Evolutionary conservation across 2,797 vertebrate genomes (phyloP).

Genomic region (Stomatorhinus walkeri): DNA sequence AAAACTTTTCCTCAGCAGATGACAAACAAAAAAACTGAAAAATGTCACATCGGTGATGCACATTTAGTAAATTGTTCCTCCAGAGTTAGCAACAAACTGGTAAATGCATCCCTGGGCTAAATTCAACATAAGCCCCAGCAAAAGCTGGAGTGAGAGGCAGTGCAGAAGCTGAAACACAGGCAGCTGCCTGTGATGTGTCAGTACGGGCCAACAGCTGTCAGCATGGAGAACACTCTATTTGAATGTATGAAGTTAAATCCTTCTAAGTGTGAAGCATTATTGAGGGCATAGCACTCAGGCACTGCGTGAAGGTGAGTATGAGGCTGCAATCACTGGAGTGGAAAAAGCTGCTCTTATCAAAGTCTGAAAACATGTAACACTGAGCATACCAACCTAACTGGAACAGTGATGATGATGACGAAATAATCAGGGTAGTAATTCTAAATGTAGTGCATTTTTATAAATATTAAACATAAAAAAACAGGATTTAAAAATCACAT

Average conservation of each 20-base stretch:
- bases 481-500: neutral
- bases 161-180: neutral
- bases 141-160: neutral
- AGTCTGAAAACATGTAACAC: neutral
- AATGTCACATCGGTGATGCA: neutral
- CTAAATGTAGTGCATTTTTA: neutral
- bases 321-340: neutral
- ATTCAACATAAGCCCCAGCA: neutral
- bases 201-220: neutral
- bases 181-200: neutral
- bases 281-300: slow-evolving; percentile 2
- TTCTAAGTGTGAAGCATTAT: slow-evolving; percentile 9
- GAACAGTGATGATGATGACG: neutral
- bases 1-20: neutral
- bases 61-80: slow-evolving; percentile 2
- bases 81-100: neutral
- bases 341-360: neutral
- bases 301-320: neutral
- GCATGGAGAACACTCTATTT: neutral
- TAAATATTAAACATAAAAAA: neutral
- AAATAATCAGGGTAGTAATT: neutral
- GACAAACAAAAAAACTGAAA: neutral
- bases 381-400: neutral
- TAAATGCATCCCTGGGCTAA: neutral
- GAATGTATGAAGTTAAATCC: slow-evolving; percentile 9